phyloP scores from a whole-genome alignment of 2,797 vertebrate species.

The Uromys caudimaculatus region DNA sequence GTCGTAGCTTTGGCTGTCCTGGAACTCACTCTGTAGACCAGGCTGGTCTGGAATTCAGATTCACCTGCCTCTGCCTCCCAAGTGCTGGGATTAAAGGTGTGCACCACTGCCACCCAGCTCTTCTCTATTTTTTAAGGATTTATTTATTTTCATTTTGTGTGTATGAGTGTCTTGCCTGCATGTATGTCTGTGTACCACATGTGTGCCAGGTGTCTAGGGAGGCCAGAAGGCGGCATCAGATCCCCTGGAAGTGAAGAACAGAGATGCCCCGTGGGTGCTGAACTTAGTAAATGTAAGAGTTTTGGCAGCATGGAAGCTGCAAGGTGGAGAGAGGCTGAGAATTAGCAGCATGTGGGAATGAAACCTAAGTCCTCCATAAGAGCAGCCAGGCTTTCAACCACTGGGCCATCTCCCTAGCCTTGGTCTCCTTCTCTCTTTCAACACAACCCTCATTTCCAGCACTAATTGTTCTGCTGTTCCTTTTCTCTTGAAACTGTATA shows the following conservation, averaged over 20 bases:
- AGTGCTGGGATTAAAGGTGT: neutral
- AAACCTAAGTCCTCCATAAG: neutral
- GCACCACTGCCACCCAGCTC: neutral
- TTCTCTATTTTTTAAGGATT: neutral
- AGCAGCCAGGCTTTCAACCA: neutral
- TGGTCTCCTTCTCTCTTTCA: neutral
- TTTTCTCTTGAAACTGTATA: neutral
- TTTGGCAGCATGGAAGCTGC: neutral
- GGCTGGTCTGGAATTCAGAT: neutral
- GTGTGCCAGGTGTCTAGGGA: neutral
- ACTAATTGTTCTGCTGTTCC: neutral
- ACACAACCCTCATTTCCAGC: neutral
- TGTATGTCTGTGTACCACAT: neutral
- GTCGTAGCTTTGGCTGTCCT: neutral
- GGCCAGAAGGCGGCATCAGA: neutral
- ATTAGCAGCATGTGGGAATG: too few relatives aligned
- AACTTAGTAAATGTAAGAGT: neutral
- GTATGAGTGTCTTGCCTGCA: neutral
- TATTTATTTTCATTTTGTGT: neutral
- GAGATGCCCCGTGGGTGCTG: neutral
- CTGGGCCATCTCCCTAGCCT: neutral
- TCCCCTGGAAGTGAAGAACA: neutral
- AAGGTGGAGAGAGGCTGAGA: neutral
- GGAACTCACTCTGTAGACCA: neutral
- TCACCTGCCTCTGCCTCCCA: neutral